A percentile compares a stretch with the other conserved stretches of the same genome.
Conservation (phyloP, 2,113 vertebrate genomes). For the Rana temporaria region DNA sequence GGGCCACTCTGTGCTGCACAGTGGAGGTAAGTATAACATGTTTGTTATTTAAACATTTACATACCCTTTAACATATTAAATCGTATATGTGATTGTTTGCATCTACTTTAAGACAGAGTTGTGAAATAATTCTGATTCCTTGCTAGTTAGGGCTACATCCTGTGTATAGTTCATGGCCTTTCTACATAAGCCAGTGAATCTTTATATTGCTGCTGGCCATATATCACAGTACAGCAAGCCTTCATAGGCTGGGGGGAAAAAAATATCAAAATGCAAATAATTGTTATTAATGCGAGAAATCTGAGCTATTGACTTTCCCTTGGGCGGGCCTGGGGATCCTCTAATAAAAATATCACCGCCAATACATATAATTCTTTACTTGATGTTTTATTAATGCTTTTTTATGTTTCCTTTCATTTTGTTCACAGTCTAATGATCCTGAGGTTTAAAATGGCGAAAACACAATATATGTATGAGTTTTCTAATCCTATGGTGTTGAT, state of each 20-base stretch:
- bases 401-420: background rate
- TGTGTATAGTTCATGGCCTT: slow-evolving; percentile 53
- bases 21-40: too few species aligned
- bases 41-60: too few species aligned
- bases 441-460: background rate
- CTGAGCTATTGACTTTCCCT: slow-evolving; percentile 83
- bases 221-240: slow-evolving; percentile 74
- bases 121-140: too few species aligned
- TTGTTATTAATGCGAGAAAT: slow-evolving; percentile 76
- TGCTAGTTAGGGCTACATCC: slow-evolving; percentile 59
- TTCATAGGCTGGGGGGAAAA: slow-evolving; percentile 57
- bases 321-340: slow-evolving; percentile 62
- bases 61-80: too few species aligned
- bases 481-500: background rate
- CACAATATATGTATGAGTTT: slow-evolving; percentile 13
- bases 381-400: slow-evolving; percentile 32
- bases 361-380: slow-evolving; percentile 18
- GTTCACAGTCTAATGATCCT: slow-evolving; percentile 22
- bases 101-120: too few species aligned
- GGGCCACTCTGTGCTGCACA: too few species aligned
- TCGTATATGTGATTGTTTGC: too few species aligned
- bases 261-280: slow-evolving; percentile 73
- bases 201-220: slow-evolving; percentile 79
- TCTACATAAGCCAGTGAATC: slow-evolving; percentile 64
- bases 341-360: slow-evolving; percentile 47